These are phyloP conservation scores for Noctua janthina DNA, from an alignment of 2,888 invertebrate genomes.

Conservation along the genomic window DNA sequence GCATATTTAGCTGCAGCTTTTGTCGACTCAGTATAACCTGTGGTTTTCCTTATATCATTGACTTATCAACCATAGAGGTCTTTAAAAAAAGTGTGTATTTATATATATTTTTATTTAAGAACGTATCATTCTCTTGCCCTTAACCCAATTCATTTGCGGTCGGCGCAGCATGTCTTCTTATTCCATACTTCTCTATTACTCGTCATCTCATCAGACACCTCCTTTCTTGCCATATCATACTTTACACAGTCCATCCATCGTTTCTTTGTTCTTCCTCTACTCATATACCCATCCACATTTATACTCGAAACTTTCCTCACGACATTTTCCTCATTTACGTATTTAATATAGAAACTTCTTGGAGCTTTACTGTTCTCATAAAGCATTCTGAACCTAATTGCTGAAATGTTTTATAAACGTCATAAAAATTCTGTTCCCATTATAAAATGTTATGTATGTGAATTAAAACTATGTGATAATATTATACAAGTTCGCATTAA, in stretches of 20 bases:
- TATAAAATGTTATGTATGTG: constrained; percentile 54
- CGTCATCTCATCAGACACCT: too few species aligned
- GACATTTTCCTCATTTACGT: too few species aligned
- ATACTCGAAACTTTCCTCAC: too few species aligned
- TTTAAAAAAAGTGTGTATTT: not conserved
- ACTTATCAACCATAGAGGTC: not conserved
- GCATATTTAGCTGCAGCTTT: not conserved
- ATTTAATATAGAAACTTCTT: not conserved
- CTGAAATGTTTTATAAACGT: constrained; percentile 22
- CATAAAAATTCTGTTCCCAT: constrained; percentile 53
- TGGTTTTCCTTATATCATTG: constrained; percentile 15
- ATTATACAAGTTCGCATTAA: constrained; percentile 51
- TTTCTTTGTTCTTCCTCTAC: too few species aligned
- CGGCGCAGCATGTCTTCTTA: too few species aligned
- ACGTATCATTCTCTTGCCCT: too few species aligned
- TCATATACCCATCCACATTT: too few species aligned
- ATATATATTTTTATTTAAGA: too few species aligned
- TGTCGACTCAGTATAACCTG: not conserved
- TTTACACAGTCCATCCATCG: too few species aligned
- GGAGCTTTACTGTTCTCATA: not conserved
- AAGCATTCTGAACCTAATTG: constrained; percentile 5
- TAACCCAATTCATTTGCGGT: too few species aligned
- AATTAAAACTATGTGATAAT: constrained; percentile 53
- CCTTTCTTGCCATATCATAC: too few species aligned
- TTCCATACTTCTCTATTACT: too few species aligned